A percentile compares a stretch with the other conserved stretches of the same genome.
Evolutionary conservation across 2,888 invertebrate genomes (phyloP).

Genomic region (Cosmia trapezina): DNA sequence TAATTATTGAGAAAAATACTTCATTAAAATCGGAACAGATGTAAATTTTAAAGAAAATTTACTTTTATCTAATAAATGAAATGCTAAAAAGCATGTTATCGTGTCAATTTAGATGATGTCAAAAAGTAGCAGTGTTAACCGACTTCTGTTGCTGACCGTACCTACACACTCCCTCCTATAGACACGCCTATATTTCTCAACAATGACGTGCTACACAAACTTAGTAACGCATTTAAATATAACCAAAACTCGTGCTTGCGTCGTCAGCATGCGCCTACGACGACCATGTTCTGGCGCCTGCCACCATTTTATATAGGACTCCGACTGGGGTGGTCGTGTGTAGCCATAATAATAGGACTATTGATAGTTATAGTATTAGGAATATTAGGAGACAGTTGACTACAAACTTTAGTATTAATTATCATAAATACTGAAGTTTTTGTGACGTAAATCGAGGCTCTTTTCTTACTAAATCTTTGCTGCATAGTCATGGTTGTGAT

Average conservation of each 20-base stretch:
- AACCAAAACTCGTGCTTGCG: conserved; percentile 29
- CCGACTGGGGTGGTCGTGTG: conserved; percentile 17
- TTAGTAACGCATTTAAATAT: conserved; percentile 52
- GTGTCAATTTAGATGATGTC: no score
- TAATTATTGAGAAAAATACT: no score
- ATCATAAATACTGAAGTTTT: conserved; percentile 25
- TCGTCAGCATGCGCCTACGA: conserved; percentile 26
- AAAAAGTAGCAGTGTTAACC: no score
- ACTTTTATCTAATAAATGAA: no score
- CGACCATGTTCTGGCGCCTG: conserved; percentile 22
- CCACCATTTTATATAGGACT: conserved; percentile 2
- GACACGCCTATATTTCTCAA: not conserved
- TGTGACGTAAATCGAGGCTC: conserved; percentile 18
- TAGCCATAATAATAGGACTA: not conserved
- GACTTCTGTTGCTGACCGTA: no score
- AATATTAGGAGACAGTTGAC: not conserved
- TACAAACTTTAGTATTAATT: conserved; percentile 35
- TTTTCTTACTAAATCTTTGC: not conserved
- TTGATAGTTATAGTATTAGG: not conserved
- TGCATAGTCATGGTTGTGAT: conserved; percentile 10
- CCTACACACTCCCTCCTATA: not conserved
- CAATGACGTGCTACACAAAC: conserved; percentile 16
- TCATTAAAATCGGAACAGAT: no score
- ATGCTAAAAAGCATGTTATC: no score
- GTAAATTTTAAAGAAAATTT: no score